These are phyloP conservation scores for Euglossa dilemma DNA, from an alignment of 1,140 invertebrate genomes.

Conservation along the genomic window DNA sequence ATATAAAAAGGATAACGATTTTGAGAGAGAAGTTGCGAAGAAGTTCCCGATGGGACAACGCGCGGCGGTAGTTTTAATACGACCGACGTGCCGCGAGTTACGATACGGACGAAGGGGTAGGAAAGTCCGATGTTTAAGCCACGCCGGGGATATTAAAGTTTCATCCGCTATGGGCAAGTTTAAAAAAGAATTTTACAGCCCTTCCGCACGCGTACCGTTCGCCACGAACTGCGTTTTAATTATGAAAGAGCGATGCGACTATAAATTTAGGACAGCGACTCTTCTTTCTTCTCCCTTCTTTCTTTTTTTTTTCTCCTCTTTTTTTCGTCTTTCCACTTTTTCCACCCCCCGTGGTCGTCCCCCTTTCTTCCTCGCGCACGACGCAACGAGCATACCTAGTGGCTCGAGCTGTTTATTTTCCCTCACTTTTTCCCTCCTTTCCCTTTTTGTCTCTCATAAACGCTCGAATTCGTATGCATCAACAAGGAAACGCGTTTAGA, in stretches of 20 bases:
- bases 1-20: constrained; percentile 67
- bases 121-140: constrained; percentile 9
- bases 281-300: not conserved
- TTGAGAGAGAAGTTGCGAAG: constrained; percentile 10
- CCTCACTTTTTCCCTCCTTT: not conserved
- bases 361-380: not conserved
- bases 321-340: not conserved
- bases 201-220: not conserved
- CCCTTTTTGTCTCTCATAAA: not conserved
- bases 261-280: constrained; percentile 17
- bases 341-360: too few species aligned
- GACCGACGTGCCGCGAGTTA: constrained; percentile 15
- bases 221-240: constrained; percentile 25
- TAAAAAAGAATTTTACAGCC: constrained; percentile 28
- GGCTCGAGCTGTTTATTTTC: not conserved
- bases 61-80: constrained; percentile 11
- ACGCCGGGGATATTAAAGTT: constrained; percentile 21
- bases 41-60: not conserved
- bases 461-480: constrained; percentile 12
- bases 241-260: constrained; percentile 34
- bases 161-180: not conserved
- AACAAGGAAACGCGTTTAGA: not conserved
- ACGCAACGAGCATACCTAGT: not conserved
- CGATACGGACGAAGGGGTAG: constrained; percentile 4
- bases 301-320: not conserved